phyloP scores from a whole-genome alignment of 2,113 vertebrate species.

The Todiramphus saurophagus region DNA sequence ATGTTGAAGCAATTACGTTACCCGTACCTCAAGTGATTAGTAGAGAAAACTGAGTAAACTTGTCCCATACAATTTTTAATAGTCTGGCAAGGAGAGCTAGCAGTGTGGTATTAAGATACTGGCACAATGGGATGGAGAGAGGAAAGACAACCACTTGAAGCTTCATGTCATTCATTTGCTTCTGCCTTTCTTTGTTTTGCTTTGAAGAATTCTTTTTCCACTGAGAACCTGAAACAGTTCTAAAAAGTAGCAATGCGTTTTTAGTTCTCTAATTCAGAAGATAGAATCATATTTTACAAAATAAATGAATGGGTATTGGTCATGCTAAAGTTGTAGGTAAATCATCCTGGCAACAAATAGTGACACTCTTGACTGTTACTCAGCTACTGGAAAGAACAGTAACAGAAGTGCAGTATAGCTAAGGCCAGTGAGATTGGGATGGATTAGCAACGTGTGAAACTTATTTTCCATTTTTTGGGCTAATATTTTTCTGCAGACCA shows the following conservation, averaged over 20 bases:
- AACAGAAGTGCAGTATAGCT: background rate
- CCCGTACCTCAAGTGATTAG: background rate
- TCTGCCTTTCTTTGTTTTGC: background rate
- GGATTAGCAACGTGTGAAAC: background rate
- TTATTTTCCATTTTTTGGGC: background rate
- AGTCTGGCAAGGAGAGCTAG: background rate
- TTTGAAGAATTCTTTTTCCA: background rate
- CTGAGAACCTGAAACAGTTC: background rate
- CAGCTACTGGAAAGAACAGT: background rate
- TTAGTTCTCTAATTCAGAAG: background rate
- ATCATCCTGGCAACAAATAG: background rate
- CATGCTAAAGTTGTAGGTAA: background rate
- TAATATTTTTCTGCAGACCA: background rate
- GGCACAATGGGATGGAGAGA: background rate
- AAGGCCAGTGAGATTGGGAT: background rate
- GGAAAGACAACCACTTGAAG: background rate
- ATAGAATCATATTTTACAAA: background rate
- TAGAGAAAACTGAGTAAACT: background rate
- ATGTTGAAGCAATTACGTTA: background rate
- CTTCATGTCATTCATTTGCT: background rate
- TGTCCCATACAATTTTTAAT: background rate
- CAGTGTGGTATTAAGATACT: background rate
- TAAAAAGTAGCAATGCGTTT: background rate
- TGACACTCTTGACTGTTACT: background rate
- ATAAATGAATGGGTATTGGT: background rate